These are phyloP conservation scores for Diplodus puntazzo DNA, from an alignment of 2,797 vertebrate species.

Conservation along the genomic window DNA sequence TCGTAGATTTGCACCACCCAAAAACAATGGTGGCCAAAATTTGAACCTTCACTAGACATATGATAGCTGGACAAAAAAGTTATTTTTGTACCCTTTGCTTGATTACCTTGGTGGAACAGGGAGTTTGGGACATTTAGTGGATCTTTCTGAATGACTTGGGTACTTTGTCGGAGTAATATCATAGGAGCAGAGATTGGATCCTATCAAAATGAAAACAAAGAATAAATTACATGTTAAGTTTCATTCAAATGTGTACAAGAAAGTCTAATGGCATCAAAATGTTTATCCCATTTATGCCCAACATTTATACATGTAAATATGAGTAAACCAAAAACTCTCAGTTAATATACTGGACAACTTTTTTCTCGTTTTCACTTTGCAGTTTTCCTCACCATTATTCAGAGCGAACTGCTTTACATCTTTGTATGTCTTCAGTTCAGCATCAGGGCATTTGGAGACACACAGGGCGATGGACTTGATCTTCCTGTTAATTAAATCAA, in stretches of 20 bases:
- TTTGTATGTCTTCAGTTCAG: slow-evolving; percentile 85
- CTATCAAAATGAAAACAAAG: slow-evolving; percentile 71
- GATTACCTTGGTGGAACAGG: slow-evolving; percentile 93
- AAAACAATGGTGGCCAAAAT: no score
- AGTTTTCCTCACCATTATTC: slow-evolving; percentile 88
- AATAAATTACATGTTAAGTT: neutral
- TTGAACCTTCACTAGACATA: no score
- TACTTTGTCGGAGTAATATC: slow-evolving; percentile 88
- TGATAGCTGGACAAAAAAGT: no score
- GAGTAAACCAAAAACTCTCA: neutral
- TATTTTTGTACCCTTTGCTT: neutral
- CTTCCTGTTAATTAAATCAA: slow-evolving; percentile 91
- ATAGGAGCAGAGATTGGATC: slow-evolving; percentile 93
- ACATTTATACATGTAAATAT: neutral
- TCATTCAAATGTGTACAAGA: neutral
- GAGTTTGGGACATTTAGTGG: slow-evolving; percentile 91
- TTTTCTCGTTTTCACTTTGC: neutral
- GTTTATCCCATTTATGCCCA: neutral
- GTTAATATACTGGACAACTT: neutral
- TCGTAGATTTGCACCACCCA: no score
- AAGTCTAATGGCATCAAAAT: neutral
- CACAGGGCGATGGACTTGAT: slow-evolving; percentile 94
- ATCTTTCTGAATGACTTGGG: slow-evolving; percentile 74
- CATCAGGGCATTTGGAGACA: slow-evolving; percentile 90
- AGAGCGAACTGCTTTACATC: slow-evolving; percentile 92